A percentile compares a stretch with the other conserved stretches of the same genome.
Conservation (phyloP, 2,888 invertebrate genomes). For the Mythimna ferrago region DNA sequence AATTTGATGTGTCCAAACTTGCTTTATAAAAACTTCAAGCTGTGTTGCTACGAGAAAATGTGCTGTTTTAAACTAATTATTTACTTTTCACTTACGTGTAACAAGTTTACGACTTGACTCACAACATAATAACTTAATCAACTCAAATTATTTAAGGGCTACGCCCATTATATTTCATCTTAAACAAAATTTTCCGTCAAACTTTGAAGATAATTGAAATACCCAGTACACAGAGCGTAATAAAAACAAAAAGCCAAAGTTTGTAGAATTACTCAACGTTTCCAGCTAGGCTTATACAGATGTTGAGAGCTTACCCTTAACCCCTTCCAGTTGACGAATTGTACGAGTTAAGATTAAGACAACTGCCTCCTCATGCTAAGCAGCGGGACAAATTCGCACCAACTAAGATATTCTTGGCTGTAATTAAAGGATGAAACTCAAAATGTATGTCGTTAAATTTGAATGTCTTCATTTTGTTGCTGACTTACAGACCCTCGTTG, state of each 20-base stretch:
- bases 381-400: conserved; percentile 69
- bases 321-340: conserved; percentile 75
- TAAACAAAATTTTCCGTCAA: conserved; percentile 30
- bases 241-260: conserved; percentile 62
- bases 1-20: no score
- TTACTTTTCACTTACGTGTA: conserved; percentile 16
- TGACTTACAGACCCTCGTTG: conserved; percentile 49
- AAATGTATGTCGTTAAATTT: conserved; percentile 66
- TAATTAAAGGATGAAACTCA: conserved; percentile 72
- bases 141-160: conserved; percentile 39
- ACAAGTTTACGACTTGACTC: conserved; percentile 7
- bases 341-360: conserved; percentile 76
- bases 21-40: neutral
- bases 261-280: conserved; percentile 62
- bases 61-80: neutral
- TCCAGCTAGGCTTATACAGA: conserved; percentile 59
- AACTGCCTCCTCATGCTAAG: conserved; percentile 71
- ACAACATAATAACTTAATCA: conserved; percentile 25
- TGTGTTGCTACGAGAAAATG: neutral
- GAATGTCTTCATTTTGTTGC: conserved; percentile 62
- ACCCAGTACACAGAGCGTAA: conserved; percentile 41
- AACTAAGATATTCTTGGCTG: conserved; percentile 64
- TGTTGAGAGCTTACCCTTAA: conserved; percentile 71
- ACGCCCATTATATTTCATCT: conserved; percentile 40
- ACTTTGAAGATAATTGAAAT: conserved; percentile 60